Percentiles rank a stretch among this genome's conserved stretches.
These are phyloP conservation scores for Stigmatopora argus DNA, from an alignment of 2,113 vertebrate species.

Conservation along the genomic window DNA sequence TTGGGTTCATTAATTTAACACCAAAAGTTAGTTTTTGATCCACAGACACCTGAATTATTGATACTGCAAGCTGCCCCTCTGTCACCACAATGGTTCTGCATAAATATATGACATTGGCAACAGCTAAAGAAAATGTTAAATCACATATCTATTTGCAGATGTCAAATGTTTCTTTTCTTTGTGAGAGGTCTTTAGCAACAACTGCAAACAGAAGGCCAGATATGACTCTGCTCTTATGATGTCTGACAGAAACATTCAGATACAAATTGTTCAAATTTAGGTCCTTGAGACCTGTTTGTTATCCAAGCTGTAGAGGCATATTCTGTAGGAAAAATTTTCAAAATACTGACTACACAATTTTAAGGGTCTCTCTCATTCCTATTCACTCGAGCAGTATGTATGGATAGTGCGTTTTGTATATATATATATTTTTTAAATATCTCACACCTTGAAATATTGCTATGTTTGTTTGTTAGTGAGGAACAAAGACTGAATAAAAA, in stretches of 20 bases:
- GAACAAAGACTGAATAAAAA: not conserved
- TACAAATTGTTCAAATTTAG: not conserved
- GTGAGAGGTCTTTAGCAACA: slow-evolving; percentile 1
- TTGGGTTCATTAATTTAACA: slow-evolving; percentile 18
- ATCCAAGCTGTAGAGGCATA: not conserved
- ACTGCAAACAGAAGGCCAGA: slow-evolving; percentile 4
- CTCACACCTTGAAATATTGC: too few relatives aligned
- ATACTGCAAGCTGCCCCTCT: slow-evolving; percentile 55
- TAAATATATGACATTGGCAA: slow-evolving; percentile 51
- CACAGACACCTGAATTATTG: slow-evolving; percentile 55
- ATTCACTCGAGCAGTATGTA: not conserved
- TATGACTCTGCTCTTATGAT: slow-evolving; percentile 8
- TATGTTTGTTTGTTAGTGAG: too few relatives aligned
- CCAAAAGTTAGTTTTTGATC: slow-evolving; percentile 33
- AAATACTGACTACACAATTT: slow-evolving; percentile 6
- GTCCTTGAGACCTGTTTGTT: not conserved
- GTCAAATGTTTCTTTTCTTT: slow-evolving; percentile 23
- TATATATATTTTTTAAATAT: too few relatives aligned
- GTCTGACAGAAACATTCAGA: slow-evolving; percentile 3
- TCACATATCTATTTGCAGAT: slow-evolving; percentile 34
- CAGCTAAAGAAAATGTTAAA: slow-evolving; percentile 38
- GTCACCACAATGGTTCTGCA: slow-evolving; percentile 35
- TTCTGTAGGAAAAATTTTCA: slow-evolving; percentile 10
- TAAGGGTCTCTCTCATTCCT: not conserved
- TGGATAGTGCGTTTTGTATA: too few relatives aligned